These are phyloP conservation scores for Arizona elegans DNA, from an alignment of 2,113 vertebrate species.

Conservation along the genomic window DNA sequence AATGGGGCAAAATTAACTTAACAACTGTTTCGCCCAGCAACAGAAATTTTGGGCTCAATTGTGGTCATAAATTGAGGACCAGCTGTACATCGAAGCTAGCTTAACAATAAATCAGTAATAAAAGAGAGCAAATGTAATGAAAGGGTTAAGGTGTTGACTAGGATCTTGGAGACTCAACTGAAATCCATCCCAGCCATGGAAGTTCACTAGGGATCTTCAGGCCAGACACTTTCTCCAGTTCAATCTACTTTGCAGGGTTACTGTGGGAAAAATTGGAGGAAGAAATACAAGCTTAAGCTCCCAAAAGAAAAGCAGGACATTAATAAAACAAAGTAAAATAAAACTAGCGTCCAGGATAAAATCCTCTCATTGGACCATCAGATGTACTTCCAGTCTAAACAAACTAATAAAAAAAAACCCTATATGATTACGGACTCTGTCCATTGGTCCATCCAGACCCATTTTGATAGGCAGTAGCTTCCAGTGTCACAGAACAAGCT, in stretches of 20 bases:
- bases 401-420: background rate
- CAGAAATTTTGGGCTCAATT: too few relatives aligned
- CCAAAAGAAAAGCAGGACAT: background rate
- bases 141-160: background rate
- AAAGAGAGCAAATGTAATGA: background rate
- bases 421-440: too few relatives aligned
- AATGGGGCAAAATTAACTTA: too few relatives aligned
- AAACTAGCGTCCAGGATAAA: background rate
- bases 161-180: background rate
- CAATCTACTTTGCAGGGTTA: background rate
- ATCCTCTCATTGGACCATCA: background rate
- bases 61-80: too few relatives aligned
- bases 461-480: background rate
- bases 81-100: background rate
- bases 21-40: too few relatives aligned
- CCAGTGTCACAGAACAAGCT: background rate
- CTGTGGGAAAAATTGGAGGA: background rate
- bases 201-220: background rate
- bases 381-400: background rate
- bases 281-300: background rate
- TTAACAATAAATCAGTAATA: background rate
- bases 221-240: background rate
- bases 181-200: too few relatives aligned
- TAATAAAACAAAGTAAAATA: background rate
- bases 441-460: background rate